Evolutionary conservation across 2,888 invertebrate species (phyloP).

Genomic region (Orthonychiurus folsomi): DNA sequence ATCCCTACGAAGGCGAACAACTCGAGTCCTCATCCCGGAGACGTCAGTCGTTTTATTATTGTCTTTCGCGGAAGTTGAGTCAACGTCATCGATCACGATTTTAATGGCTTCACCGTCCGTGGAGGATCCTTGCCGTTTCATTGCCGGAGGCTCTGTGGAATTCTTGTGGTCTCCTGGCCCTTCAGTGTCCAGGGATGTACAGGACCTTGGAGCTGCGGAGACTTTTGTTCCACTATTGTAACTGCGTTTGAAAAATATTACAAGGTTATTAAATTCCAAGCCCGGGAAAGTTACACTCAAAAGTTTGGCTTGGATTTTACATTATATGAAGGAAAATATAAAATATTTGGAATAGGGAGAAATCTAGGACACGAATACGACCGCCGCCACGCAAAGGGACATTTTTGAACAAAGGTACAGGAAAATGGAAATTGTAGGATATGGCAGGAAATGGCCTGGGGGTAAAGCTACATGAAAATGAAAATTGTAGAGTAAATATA

Average conservation of each 20-base stretch:
- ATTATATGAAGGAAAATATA: too few relatives aligned
- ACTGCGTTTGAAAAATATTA: slow-evolving; percentile 16
- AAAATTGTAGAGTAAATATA: too few relatives aligned
- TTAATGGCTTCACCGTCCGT: slow-evolving; percentile 80
- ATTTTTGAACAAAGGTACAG: too few relatives aligned
- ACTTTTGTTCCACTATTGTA: slow-evolving; percentile 42
- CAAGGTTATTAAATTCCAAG: too few relatives aligned
- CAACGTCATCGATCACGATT: slow-evolving; percentile 86
- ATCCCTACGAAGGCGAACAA: slow-evolving; percentile 37
- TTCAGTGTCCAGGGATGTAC: slow-evolving; percentile 41
- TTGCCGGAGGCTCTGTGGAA: slow-evolving; percentile 19
- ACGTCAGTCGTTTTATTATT: slow-evolving; percentile 38
- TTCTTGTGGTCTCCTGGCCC: slow-evolving; percentile 42
- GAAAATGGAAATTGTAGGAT: too few relatives aligned
- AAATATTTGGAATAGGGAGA: too few relatives aligned
- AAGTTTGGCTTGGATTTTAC: too few relatives aligned
- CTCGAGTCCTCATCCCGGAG: slow-evolving; percentile 28
- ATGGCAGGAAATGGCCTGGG: too few relatives aligned
- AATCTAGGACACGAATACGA: too few relatives aligned
- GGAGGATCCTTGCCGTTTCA: slow-evolving; percentile 64
- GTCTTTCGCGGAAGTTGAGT: slow-evolving; percentile 52
- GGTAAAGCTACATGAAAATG: too few relatives aligned
- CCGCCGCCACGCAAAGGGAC: too few relatives aligned
- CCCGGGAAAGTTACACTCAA: too few relatives aligned
- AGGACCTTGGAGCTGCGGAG: slow-evolving; percentile 54